Base-by-base conservation (phyloP, 2,888 invertebrate species). In the Myopa tessellatipennis region DNA sequence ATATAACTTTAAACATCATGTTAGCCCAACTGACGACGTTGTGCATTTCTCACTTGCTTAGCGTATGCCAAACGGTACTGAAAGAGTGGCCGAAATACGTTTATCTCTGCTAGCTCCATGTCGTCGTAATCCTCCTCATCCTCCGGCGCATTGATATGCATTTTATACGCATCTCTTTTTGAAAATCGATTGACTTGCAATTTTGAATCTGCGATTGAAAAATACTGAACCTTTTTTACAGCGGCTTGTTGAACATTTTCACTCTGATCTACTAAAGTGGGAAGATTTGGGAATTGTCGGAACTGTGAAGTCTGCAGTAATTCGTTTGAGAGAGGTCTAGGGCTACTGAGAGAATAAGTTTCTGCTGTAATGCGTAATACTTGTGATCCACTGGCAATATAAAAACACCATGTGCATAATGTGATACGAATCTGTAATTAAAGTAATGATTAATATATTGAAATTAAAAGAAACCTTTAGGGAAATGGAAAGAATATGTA, bases 61-160 rank as follows among this genome's bases (percentile, higher is more conserved):
- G 86, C 82, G 78, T 85, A 82, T 38, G 86, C 84, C 4, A 85
- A 84, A 5, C 88, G 85, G 81, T 89, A 88, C 4, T 88, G 86
- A 77, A 89, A 88, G 0, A 89, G 81, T 16, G 88, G 88, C 4
- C 88, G 84, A 80, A 88, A 88, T 0, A 88, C 83, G 80, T 88
- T 88, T 0, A 88, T 84, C 80, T 88, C 88, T 0, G 89, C 88
- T 40, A 89, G 71, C 73, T 88, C 87, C 85, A 88, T 80, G 76
- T 88, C 86, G 76, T 88, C 86, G 3, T 77, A 82, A 10, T 81
- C 81, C 50, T 85, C 85, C 18, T 83, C 82, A 74, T 84, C 82
- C 58, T 84, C 82, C 58, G 83, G 75, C 38, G 83, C 81, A 8
- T 76, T 76, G 10, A 70, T 55, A 52, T 74, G n/a, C 6, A 52